These are phyloP conservation scores for Callospermophilus lateralis DNA, from an alignment of 2,113 vertebrate genomes.

Conservation along the genomic window DNA sequence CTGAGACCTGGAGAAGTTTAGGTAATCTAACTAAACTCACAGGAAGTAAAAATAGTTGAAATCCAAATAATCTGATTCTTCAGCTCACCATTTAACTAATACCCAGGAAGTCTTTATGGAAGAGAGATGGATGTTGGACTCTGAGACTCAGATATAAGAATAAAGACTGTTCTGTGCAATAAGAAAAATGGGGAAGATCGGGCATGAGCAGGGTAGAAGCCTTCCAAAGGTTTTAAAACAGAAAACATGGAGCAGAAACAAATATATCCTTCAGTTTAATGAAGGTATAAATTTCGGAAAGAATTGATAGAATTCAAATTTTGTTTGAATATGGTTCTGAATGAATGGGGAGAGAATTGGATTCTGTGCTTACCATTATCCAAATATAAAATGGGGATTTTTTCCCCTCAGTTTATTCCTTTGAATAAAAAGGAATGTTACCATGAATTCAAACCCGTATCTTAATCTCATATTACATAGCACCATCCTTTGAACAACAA, in stretches of 20 bases:
- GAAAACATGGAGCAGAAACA: neutral
- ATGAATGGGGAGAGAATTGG: neutral
- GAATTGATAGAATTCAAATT: neutral
- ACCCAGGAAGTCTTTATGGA: neutral
- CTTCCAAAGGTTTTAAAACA: neutral
- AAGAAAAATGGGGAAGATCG: neutral
- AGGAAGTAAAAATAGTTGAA: conserved; percentile 10
- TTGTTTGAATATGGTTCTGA: conserved; percentile 3
- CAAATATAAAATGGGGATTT: neutral
- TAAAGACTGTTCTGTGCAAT: conserved; percentile 1
- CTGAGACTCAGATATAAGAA: conserved; percentile 12
- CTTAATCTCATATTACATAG: neutral
- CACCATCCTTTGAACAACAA: conserved; percentile 16
- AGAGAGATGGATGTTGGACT: neutral
- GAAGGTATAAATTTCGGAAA: neutral
- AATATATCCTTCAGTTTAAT: neutral
- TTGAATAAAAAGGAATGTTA: neutral
- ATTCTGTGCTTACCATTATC: neutral
- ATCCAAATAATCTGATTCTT: neutral
- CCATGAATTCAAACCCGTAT: neutral
- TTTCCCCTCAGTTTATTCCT: conserved; percentile 3
- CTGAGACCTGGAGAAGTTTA: conserved; percentile 31
- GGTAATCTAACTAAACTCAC: conserved; percentile 17
- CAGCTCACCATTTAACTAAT: neutral
- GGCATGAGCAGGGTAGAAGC: neutral